Percentiles rank a stretch among this genome's conserved stretches.
Conservation (phyloP, 2,888 invertebrate species). For the Chydorus sphaericus region DNA sequence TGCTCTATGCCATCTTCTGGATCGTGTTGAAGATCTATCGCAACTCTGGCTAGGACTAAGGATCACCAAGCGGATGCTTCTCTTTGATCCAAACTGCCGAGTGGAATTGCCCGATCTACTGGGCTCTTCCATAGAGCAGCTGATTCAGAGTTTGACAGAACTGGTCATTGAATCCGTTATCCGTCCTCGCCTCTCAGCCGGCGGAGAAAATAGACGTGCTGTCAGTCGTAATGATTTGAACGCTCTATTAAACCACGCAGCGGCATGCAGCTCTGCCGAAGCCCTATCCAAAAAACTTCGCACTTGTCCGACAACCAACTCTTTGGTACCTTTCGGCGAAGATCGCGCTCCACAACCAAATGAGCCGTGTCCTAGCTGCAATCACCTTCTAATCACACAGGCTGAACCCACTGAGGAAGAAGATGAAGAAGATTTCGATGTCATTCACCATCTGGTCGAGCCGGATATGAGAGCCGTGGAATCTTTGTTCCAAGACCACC, state of each 20-base stretch:
- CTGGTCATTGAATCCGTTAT: conserved; percentile 1
- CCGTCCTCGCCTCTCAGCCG: not conserved
- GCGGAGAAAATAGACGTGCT: not conserved
- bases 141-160: not conserved
- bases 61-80: conserved; percentile 1
- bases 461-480: not conserved
- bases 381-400: not conserved
- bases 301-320: not conserved
- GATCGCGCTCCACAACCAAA: not conserved
- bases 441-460: not conserved
- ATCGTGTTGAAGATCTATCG: not conserved
- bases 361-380: not conserved
- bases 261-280: not conserved
- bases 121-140: not conserved
- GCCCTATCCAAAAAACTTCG: not conserved
- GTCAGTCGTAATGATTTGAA: not conserved
- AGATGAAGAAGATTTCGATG: not conserved
- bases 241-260: not conserved
- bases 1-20: not conserved
- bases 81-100: not conserved
- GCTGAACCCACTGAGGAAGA: not conserved
- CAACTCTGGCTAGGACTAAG: conserved; percentile 3
- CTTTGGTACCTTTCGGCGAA: not conserved
- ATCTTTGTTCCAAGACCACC: not conserved
- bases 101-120: not conserved